Conservation (phyloP, 2,888 invertebrate genomes). For the Ectemnius continuus region DNA sequence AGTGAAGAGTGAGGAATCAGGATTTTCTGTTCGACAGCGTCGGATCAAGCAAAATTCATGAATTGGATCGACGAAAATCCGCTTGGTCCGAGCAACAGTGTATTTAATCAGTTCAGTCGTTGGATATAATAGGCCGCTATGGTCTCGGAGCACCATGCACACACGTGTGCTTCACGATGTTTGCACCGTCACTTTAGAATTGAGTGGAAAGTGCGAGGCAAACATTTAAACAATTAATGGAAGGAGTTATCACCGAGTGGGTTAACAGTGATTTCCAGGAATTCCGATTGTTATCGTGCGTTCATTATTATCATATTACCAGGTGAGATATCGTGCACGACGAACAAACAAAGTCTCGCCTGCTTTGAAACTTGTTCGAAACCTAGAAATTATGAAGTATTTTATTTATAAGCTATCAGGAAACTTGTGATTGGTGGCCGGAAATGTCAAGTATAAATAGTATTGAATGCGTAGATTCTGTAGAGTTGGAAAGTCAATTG, state of each 20-base stretch:
- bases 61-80: too few species aligned
- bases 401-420: not conserved
- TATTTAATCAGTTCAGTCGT: too few species aligned
- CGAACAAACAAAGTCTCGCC: not conserved
- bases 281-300: constrained; percentile 2
- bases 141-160: too few species aligned
- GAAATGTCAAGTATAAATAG: not conserved
- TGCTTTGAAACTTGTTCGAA: not conserved
- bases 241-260: not conserved
- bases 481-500: constrained; percentile 43
- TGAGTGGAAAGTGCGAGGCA: not conserved
- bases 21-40: too few species aligned
- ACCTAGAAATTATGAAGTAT: too few species aligned
- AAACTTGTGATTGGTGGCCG: not conserved
- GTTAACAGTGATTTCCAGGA: constrained; percentile 3
- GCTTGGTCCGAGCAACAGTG: too few species aligned
- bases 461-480: not conserved
- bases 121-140: too few species aligned
- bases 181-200: too few species aligned
- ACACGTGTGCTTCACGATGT: too few species aligned
- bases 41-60: too few species aligned
- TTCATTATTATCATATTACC: constrained; percentile 2
- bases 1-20: too few species aligned
- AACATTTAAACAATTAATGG: constrained; percentile 4
- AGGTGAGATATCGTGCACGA: not conserved